Conservation (phyloP, 2,888 invertebrate genomes). For the Metellina segmentata region DNA sequence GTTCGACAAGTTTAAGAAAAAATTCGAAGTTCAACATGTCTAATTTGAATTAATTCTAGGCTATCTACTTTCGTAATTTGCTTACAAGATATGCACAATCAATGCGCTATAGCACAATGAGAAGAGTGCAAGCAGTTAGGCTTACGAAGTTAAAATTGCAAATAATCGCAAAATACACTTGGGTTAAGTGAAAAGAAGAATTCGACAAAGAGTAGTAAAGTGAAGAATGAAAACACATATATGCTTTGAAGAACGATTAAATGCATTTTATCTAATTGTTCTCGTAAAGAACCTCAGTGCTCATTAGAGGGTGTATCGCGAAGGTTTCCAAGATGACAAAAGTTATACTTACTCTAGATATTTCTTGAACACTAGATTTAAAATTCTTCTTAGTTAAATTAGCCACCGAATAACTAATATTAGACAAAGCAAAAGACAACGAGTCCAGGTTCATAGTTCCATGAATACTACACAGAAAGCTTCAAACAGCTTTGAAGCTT, state of each 20-base stretch:
- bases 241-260: too few relatives aligned
- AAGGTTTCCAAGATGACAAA: neutral
- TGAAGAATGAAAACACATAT: too few relatives aligned
- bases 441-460: conserved; percentile 99
- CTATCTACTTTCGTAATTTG: too few relatives aligned
- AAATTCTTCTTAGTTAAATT: conserved; percentile 97
- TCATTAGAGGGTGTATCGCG: neutral
- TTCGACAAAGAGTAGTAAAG: too few relatives aligned
- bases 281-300: neutral
- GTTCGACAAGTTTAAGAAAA: too few relatives aligned
- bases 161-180: neutral
- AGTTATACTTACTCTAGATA: conserved; percentile 89
- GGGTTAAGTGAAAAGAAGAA: neutral
- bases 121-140: neutral
- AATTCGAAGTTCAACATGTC: too few relatives aligned
- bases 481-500: conserved; percentile 96
- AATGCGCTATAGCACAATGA: too few relatives aligned
- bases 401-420: conserved; percentile 98
- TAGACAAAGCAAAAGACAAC: conserved; percentile 98
- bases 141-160: neutral
- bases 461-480: conserved; percentile 94
- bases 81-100: too few relatives aligned
- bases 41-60: too few relatives aligned
- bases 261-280: too few relatives aligned
- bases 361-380: conserved; percentile 93